Percentiles rank a stretch among this genome's conserved stretches.
Conservation (phyloP, 2,797 vertebrate genomes). For the Arnoldichthys spilopterus region DNA sequence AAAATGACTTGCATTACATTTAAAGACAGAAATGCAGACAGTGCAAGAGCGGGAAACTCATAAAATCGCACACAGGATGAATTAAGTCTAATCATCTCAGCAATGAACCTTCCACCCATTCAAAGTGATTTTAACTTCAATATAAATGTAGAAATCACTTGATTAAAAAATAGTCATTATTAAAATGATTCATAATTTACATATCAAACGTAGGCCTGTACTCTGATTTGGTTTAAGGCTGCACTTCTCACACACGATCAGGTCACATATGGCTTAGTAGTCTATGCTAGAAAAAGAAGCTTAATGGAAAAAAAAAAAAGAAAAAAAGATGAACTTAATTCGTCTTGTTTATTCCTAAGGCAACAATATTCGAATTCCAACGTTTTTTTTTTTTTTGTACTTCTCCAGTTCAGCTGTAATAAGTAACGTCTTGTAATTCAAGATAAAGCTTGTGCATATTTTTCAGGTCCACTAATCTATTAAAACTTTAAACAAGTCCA, state of each 20-base stretch:
- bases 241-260: slow-evolving; percentile 65
- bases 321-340: slow-evolving; percentile 4
- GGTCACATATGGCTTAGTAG: slow-evolving; percentile 76
- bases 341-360: slow-evolving; percentile 78
- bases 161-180: slow-evolving; percentile 64
- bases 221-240: slow-evolving; percentile 73
- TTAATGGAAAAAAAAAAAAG: slow-evolving; percentile 33
- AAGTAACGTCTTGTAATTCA: slow-evolving; percentile 23
- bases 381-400: slow-evolving; percentile 29
- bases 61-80: neutral
- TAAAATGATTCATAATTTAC: slow-evolving; percentile 65
- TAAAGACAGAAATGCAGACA: neutral
- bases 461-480: slow-evolving; percentile 8
- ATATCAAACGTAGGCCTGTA: slow-evolving; percentile 63
- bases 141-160: slow-evolving; percentile 63
- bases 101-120: slow-evolving; percentile 38
- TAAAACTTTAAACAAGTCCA: neutral
- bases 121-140: slow-evolving; percentile 38
- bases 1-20: neutral
- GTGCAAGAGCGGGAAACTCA: neutral
- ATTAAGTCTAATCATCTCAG: slow-evolving; percentile 12
- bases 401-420: slow-evolving; percentile 14
- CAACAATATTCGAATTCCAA: slow-evolving; percentile 74
- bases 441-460: slow-evolving; percentile 11
- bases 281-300: slow-evolving; percentile 42